phyloP scores from a whole-genome alignment of 2,888 invertebrate genomes.

The Polyommatus iphigenia region DNA sequence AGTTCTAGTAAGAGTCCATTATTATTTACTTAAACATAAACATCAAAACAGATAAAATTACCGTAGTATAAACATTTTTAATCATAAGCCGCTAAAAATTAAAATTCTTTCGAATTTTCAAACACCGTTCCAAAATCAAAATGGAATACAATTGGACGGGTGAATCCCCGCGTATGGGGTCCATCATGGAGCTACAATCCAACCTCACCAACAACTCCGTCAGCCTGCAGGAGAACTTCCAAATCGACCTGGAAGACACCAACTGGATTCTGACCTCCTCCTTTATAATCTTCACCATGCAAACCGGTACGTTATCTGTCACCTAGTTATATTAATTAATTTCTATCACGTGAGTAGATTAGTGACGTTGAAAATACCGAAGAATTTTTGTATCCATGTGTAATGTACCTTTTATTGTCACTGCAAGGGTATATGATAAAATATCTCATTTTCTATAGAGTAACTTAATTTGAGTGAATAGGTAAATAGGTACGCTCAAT shows the following conservation, averaged over 20 bases:
- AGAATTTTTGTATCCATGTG: background rate
- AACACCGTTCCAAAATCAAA: conserved; percentile 35
- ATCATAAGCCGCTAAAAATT: no score
- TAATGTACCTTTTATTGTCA: no score
- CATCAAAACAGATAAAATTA: no score
- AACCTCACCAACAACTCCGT: conserved; percentile 66
- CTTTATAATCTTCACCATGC: conserved; percentile 96
- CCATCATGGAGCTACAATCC: conserved; percentile 57
- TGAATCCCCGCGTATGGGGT: conserved; percentile 49
- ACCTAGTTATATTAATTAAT: conserved; percentile 1
- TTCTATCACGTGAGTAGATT: background rate
- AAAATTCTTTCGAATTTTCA: background rate
- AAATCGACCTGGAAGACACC: conserved; percentile 88
- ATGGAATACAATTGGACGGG: conserved; percentile 64
- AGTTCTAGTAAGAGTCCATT: no score
- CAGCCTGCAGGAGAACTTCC: conserved; percentile 82
- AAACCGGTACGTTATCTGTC: conserved; percentile 83
- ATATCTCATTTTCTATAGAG: no score
- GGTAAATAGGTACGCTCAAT: no score
- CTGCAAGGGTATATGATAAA: no score
- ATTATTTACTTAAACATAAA: no score
- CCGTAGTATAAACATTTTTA: no score
- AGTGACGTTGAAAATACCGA: background rate
- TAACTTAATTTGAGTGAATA: no score
- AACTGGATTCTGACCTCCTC: conserved; percentile 94